A percentile compares a stretch with the other conserved stretches of the same genome.
Conservation (phyloP, 1,140 invertebrate species). For the Camponotus vicinus region DNA sequence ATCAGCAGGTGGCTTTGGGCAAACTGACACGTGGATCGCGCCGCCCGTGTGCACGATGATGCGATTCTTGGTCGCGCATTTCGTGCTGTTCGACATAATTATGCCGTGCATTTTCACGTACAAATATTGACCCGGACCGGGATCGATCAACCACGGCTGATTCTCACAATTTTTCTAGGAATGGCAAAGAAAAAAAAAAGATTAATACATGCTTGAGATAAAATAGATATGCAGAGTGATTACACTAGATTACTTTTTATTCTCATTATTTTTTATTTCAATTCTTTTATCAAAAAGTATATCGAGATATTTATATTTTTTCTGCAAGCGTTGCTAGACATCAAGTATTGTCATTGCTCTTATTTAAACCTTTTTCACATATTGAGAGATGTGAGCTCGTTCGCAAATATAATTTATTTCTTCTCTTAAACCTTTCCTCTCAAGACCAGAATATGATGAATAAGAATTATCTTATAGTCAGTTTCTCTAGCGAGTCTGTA, state of each 20-base stretch:
- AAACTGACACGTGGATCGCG: conserved; percentile 89
- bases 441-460: background rate
- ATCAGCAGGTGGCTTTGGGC: conserved; percentile 88
- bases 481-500: background rate
- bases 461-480: background rate
- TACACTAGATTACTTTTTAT: no score
- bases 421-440: background rate
- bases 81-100: conserved; percentile 87
- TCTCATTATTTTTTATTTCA: background rate
- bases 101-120: conserved; percentile 90
- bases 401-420: background rate
- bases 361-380: background rate
- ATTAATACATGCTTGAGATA: background rate
- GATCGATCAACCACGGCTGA: conserved; percentile 93
- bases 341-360: background rate
- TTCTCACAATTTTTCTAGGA: conserved; percentile 91
- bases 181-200: conserved; percentile 8
- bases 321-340: background rate
- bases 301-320: conserved; percentile 4
- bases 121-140: conserved; percentile 89
- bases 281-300: background rate
- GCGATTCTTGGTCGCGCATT: conserved; percentile 90
- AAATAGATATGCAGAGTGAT: background rate
- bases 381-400: background rate
- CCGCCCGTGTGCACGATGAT: conserved; percentile 91